Evolutionary conservation across 2,113 vertebrate genomes (phyloP).

Genomic region (Oxyruncus cristatus): DNA sequence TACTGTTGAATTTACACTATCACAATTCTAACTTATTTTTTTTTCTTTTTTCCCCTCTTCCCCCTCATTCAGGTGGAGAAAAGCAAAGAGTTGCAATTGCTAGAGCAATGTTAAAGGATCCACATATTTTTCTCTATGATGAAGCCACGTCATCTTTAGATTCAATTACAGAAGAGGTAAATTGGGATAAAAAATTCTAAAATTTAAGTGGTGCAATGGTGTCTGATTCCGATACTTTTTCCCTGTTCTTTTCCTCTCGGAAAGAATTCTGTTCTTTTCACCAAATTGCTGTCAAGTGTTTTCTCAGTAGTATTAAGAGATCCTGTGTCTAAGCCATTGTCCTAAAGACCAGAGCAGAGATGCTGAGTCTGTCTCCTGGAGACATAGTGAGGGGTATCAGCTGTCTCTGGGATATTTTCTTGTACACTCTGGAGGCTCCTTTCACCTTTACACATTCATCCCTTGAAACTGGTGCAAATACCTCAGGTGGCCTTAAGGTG

Average conservation of each 20-base stretch:
- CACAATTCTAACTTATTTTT: neutral
- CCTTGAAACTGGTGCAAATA: neutral
- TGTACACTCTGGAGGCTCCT: neutral
- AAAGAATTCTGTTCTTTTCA: neutral
- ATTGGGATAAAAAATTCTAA: neutral
- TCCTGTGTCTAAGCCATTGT: neutral
- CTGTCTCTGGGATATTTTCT: neutral
- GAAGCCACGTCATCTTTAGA: conserved; percentile 98
- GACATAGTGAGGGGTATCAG: neutral
- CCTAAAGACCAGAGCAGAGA: neutral
- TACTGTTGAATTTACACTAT: neutral
- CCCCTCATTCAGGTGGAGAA: conserved; percentile 85
- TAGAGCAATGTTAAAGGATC: conserved; percentile 92
- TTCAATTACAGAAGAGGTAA: conserved; percentile 98
- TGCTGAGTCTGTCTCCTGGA: neutral
- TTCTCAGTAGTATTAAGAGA: neutral
- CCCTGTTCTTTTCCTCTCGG: neutral
- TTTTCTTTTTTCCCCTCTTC: neutral
- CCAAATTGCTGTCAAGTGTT: neutral
- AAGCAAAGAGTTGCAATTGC: conserved; percentile 97
- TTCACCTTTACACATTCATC: neutral
- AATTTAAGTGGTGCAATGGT: neutral
- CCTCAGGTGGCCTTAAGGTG: neutral
- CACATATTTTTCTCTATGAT: conserved; percentile 91
- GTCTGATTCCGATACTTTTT: neutral